Evolutionary conservation across 2,113 vertebrate species (phyloP).

Genomic region (Poeciliopsis occidentalis): DNA sequence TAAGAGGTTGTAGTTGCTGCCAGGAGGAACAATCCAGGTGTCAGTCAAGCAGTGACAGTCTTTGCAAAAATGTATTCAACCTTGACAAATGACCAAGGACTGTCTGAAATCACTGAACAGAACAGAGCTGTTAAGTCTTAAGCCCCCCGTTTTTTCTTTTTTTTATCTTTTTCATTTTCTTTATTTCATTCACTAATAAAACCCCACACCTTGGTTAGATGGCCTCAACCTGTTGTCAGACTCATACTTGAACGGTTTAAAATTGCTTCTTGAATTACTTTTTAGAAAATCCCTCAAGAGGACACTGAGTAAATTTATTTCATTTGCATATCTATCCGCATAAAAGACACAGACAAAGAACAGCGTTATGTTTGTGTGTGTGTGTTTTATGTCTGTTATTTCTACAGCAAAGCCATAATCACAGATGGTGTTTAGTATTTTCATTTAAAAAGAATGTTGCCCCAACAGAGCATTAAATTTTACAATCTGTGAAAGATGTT

Average conservation of each 20-base stretch:
- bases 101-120: conserved; percentile 67
- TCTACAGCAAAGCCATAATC: conserved; percentile 4
- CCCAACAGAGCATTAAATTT: neutral
- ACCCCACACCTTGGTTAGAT: conserved; percentile 51
- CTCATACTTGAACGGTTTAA: conserved; percentile 73
- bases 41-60: conserved; percentile 62
- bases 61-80: conserved; percentile 58
- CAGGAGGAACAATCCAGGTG: conserved; percentile 59
- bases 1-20: conserved; percentile 58
- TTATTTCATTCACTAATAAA: conserved; percentile 31
- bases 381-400: neutral
- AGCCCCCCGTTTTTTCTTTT: conserved; percentile 39
- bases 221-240: conserved; percentile 29
- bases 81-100: conserved; percentile 72
- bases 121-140: conserved; percentile 70
- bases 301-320: conserved; percentile 54
- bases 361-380: neutral
- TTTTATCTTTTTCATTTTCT: conserved; percentile 63
- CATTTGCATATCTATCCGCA: conserved; percentile 67
- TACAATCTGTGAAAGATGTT: conserved; percentile 4
- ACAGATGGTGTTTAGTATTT: neutral
- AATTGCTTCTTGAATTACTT: conserved; percentile 72
- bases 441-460: neutral
- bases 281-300: conserved; percentile 69
- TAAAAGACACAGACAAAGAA: conserved; percentile 44